Evolutionary conservation across 2,113 vertebrate species (phyloP), one percentile per base, ranked within the genome.

Genomic region (Phylloscopus whistleri): DNA sequence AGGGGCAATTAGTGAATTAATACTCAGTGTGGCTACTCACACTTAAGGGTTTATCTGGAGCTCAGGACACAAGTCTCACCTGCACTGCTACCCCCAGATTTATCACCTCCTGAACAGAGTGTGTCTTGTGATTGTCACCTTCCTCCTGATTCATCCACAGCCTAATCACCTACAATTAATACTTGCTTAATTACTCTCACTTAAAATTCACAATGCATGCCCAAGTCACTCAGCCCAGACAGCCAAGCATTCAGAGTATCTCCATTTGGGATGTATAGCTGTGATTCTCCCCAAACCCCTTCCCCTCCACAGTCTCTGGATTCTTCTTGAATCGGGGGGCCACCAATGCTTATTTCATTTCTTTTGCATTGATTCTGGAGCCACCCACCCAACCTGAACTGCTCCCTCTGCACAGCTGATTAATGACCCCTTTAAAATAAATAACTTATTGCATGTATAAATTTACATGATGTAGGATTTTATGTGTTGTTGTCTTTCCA

Each of bases 141-240:
- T 75, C 90, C 88, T 86, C 72, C 72, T 10, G 37, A 88, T 64
- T 88, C 75, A 93, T 39, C 67, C 67, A 56, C 49, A 60, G 63
- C 24, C n/a, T 80, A 73, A 79, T 80, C 68, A 84, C 0, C 2
- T 16, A 64, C 63, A 90, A 76, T 91, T 91, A 91, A 90, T 75
- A 80, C 39, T 53, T 72, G 48, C 81, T 85, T 91, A 91, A 95
- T 87, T 94, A 48, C 74, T 85, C 68, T 37, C 46, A 90, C 44
- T 91, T 80, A 56, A 80, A 85, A 93, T 87, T 87, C 82, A 64
- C 70, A 52, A 7, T 62, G 52, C 49, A 31, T 35, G 51, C 37
- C 28, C 70, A 30, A n/a, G 22, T 83, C 28, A 8, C 59, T 87
- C 7, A 4, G 33, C 22, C 22, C 2, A 1, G 53, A 41, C 3